Evolutionary conservation across 2,113 vertebrate species (phyloP), one percentile per base, ranked within the genome.

Genomic region (Tetraodon nigroviridis): DNA sequence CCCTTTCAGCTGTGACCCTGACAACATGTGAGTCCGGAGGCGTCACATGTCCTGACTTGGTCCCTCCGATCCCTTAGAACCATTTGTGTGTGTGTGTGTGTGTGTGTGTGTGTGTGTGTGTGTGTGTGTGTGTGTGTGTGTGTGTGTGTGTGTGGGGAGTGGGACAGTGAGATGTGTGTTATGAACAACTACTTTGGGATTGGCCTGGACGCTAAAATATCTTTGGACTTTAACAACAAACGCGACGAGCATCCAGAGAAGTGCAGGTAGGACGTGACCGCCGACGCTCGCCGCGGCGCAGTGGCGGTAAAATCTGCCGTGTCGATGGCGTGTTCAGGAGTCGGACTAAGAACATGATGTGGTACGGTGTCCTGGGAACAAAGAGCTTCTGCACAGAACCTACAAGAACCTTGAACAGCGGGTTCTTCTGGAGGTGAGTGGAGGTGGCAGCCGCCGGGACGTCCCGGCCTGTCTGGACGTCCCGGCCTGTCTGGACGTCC

Each of bases 111-210:
- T 27, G 24, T 27, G 24, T 27, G 24, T 27, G 22, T 24, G 22
- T 24, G 22, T 24, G 22, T 24, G 22, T 24, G 22, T 24, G 22
- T 24, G 22, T 24, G 22, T 24, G 24, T 27, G 24, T 51, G 6
- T 51, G 21, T 58, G 44, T 65, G 10, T 59, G 29, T 71, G n/a
- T 58, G 16, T 21, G 96, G 95, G 69, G 93, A 95, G 60, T 93
- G 82, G 74, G 96, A 94, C 75, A 93, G 93, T 0, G 95, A 97
- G 86, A 95, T 94, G 49, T 97, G 95, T 58, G 95, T 97, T 47
- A 97, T 97, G 95, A 97, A 97, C 80, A 97, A 97, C 76, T 97
- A 97, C 60, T 97, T 97, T 49, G 95, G 95, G 56, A 97, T 97
- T 6, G 95, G 95, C 51, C 83, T 96, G 73, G 95, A 97, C 15